These are phyloP conservation scores for Eretmochelys imbricata DNA, from an alignment of 2,113 vertebrate genomes.

Conservation along the genomic window DNA sequence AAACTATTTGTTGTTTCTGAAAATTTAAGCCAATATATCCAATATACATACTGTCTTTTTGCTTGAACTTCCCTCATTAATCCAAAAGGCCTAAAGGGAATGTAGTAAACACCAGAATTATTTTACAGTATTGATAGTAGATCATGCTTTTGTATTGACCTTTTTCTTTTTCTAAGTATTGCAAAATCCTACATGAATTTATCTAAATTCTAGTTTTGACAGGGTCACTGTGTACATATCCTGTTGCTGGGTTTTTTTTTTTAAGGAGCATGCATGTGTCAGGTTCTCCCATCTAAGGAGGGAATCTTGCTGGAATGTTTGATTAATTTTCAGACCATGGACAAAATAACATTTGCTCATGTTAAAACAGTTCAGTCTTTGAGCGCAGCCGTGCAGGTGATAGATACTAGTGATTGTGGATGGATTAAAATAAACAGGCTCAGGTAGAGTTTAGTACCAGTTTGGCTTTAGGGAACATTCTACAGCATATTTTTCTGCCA, in stretches of 20 bases:
- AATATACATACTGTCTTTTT: not conserved
- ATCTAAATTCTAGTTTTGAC: not conserved
- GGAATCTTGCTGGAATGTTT: not conserved
- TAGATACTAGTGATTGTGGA: not conserved
- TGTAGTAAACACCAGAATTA: not conserved
- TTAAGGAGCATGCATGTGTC: not conserved
- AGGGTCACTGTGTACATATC: not conserved
- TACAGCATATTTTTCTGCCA: not conserved
- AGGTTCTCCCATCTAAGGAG: not conserved
- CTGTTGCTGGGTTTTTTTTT: not conserved
- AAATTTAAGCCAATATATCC: not conserved
- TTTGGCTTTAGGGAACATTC: not conserved
- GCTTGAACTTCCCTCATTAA: not conserved
- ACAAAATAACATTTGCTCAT: not conserved
- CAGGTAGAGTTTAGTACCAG: not conserved
- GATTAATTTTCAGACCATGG: not conserved
- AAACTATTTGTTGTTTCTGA: not conserved
- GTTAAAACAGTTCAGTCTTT: not conserved
- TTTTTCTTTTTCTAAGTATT: no score
- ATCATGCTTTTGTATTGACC: not conserved
- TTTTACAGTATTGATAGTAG: not conserved
- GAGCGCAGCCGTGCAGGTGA: not conserved
- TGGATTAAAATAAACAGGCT: not conserved
- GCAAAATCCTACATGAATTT: not conserved
- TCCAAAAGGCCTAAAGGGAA: not conserved